Evolutionary conservation across 2,888 invertebrate species (phyloP).

Genomic region (Euplexia lucipara): DNA sequence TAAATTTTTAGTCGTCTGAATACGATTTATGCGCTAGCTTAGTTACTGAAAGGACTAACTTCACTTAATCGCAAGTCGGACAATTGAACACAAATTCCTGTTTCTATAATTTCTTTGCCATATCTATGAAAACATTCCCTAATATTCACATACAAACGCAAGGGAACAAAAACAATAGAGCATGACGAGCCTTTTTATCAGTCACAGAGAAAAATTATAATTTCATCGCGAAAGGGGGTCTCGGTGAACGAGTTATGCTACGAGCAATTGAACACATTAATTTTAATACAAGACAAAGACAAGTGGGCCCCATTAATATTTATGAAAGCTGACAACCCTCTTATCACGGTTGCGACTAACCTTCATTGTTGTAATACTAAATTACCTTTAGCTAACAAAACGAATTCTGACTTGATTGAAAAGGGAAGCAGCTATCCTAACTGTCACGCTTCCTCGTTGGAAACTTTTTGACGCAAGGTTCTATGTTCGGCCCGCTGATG

Average conservation of each 20-base stretch:
- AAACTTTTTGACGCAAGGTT: conserved; percentile 36
- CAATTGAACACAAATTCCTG: conserved; percentile 3
- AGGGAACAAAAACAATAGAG: conserved; percentile 32
- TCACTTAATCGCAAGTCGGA: neutral
- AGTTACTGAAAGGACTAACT: neutral
- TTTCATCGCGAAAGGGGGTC: conserved; percentile 71
- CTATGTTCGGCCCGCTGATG: conserved; percentile 16
- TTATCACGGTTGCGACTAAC: conserved; percentile 55
- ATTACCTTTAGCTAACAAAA: conserved; percentile 59
- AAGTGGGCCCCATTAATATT: conserved; percentile 83
- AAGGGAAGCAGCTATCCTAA: conserved; percentile 44
- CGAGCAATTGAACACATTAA: conserved; percentile 84
- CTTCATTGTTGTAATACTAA: conserved; percentile 62
- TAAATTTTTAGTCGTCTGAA: conserved; percentile 10
- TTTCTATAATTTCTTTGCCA: neutral
- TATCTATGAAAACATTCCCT: neutral
- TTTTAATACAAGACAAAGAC: conserved; percentile 83
- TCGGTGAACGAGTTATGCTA: conserved; percentile 68
- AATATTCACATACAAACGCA: conserved; percentile 13
- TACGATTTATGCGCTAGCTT: neutral
- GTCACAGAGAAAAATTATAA: conserved; percentile 44
- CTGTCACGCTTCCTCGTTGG: conserved; percentile 29
- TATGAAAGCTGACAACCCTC: conserved; percentile 76
- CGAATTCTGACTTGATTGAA: conserved; percentile 54
- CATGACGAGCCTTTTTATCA: conserved; percentile 46